phyloP scores from a whole-genome alignment of 2,888 invertebrate species.

The Pterobdella sp. region DNA sequence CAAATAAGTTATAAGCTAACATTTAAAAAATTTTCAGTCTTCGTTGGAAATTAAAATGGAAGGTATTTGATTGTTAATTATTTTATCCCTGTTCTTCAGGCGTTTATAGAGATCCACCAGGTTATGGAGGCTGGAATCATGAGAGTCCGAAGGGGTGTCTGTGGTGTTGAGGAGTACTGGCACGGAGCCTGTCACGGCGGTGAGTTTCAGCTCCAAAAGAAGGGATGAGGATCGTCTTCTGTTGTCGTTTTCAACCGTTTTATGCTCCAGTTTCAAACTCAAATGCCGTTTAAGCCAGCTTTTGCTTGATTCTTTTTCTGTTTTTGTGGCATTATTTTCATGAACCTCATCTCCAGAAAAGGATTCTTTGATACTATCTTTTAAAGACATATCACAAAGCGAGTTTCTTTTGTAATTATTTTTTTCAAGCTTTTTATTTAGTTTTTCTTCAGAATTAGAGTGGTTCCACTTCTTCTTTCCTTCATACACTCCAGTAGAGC shows the following conservation, averaged over 20 bases:
- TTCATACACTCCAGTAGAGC: conserved; percentile 6
- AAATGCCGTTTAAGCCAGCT: conserved; percentile 38
- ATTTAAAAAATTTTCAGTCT: conserved; percentile 3
- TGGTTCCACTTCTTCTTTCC: not conserved
- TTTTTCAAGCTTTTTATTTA: not conserved
- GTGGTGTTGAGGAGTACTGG: conserved; percentile 26
- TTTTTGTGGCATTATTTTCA: not conserved
- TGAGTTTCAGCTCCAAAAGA: conserved; percentile 24
- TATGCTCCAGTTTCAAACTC: conserved; percentile 36
- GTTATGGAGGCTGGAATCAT: no score
- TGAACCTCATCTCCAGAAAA: not conserved
- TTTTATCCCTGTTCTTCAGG: not conserved
- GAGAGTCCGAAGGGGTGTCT: no score
- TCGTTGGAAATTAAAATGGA: conserved; percentile 14
- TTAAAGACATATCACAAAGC: not conserved
- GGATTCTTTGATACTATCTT: not conserved
- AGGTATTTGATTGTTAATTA: not conserved
- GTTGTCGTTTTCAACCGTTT: conserved; percentile 5
- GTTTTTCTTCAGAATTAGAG: not conserved
- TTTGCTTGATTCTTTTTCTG: conserved; percentile 10
- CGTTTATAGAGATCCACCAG: no score
- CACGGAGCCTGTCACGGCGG: conserved; percentile 22
- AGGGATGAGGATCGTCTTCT: conserved; percentile 18
- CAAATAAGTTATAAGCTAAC: no score
- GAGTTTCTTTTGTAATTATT: not conserved